A percentile compares a stretch with the other conserved stretches of the same genome.
Evolutionary conservation across 2,113 vertebrate genomes (phyloP).

Genomic region (Dinomys branickii): DNA sequence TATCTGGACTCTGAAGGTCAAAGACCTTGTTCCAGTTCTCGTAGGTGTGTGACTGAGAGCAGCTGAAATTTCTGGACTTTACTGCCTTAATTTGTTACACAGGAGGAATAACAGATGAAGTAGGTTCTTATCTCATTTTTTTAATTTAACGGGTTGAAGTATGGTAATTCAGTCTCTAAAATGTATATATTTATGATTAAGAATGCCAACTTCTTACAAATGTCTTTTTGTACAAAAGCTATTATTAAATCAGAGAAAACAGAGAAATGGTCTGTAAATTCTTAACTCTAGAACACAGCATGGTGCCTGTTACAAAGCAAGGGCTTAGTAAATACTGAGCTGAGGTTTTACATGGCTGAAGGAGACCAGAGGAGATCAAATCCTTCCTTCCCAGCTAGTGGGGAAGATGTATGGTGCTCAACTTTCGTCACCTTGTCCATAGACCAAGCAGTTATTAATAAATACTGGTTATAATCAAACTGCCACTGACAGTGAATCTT

Average conservation of each 20-base stretch:
- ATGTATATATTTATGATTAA: slow-evolving; percentile 28
- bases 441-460: not conserved
- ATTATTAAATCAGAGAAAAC: slow-evolving; percentile 33
- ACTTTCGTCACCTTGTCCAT: not conserved
- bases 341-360: slow-evolving; percentile 8
- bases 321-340: slow-evolving; percentile 31
- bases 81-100: not conserved
- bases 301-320: not conserved
- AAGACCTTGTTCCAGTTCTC: not conserved
- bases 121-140: slow-evolving; percentile 10
- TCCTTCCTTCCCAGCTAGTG: not conserved
- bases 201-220: not conserved
- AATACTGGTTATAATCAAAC: not conserved
- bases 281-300: not conserved
- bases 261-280: slow-evolving; percentile 30
- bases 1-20: not conserved
- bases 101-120: not conserved
- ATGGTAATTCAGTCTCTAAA: slow-evolving; percentile 57
- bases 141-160: not conserved
- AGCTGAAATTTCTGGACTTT: not conserved
- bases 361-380: not conserved
- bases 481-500: not conserved
- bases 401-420: not conserved
- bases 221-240: not conserved
- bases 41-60: not conserved